Base-by-base conservation (phyloP, 2,797 vertebrate species). In the Poeciliopsis gracilis region DNA sequence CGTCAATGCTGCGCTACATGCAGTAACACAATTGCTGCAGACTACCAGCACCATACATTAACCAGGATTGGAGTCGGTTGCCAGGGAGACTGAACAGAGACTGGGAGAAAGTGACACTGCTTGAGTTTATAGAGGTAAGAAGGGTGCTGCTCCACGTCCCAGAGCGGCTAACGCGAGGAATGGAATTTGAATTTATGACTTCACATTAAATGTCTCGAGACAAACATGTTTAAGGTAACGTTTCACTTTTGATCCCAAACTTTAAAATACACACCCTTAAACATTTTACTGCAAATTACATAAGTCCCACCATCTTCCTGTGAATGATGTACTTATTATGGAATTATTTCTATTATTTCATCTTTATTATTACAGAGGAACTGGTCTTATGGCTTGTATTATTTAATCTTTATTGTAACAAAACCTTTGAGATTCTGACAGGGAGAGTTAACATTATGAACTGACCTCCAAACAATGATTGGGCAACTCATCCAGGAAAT, bases 391-490 rank as follows among this genome's bases (percentile, higher is more conserved):
- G 75, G 1, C 30, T 45, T 41, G 25, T 55, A 46, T 70, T 73
- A 47, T 74, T 51, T 33, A 0, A 8, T 57, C 23, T 38, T 73
- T 38, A 0, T 16, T 41, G n/a, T 43, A 47, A 79, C 36, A 75
- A 57, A 79, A 38, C 1, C 5, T 23, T 61, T 33, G 5, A 88
- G 82, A 83, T 51, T 86, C 30, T 38, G 33, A 79, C 76, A 28
- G 6, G 59, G 7, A 46, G 4, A 15, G 23, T 63, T 81, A 30
- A 71, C 36, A 63, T 77, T 66, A 41, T n/a, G 36, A 33, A 4
- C 16, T 28, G n/a, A 72, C 28, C 69, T 23, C 1, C 46, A 61
- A 81, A 84, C 78, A 81, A 49, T 57, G 66, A 74, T 23, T 74
- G 18, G 38, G 25, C 36, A 49, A 46, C 25, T 25, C 25, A 0